phyloP scores from a whole-genome alignment of 2,888 invertebrate species.

The Ichneumoninae sp. region DNA sequence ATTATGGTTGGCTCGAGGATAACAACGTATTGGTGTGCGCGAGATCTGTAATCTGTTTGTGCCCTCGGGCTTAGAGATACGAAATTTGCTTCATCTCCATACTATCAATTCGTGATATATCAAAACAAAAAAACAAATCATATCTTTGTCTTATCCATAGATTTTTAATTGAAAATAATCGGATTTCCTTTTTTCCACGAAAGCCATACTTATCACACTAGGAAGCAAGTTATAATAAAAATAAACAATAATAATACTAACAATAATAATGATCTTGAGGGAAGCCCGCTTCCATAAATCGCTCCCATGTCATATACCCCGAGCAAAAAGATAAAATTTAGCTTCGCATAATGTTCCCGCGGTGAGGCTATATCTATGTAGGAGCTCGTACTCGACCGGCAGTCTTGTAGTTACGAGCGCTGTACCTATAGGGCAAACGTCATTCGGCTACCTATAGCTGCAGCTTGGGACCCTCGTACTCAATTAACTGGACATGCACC shows the following conservation, averaged over 20 bases:
- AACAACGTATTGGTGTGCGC: neutral
- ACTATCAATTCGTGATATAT: too few species aligned
- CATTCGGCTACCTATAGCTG: conserved; percentile 27
- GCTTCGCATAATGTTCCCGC: conserved; percentile 46
- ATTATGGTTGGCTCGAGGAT: neutral
- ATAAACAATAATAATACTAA: neutral
- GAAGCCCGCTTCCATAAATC: conserved; percentile 57
- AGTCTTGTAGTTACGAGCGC: conserved; percentile 39
- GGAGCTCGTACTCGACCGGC: conserved; percentile 24
- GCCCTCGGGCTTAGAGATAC: neutral
- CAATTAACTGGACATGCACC: conserved; percentile 80
- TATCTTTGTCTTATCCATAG: too few species aligned
- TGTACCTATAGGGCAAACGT: conserved; percentile 46
- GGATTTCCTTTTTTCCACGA: neutral
- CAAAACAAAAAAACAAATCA: too few species aligned
- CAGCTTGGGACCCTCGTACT: conserved; percentile 65
- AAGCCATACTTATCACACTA: neutral
- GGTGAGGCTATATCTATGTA: conserved; percentile 19
- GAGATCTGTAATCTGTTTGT: neutral
- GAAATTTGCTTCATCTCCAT: neutral
- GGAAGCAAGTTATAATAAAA: neutral
- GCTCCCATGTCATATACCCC: conserved; percentile 1
- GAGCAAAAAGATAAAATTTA: conserved; percentile 46
- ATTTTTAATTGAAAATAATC: neutral
- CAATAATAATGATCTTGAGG: neutral